Evolutionary conservation across 2,797 vertebrate species (phyloP).

Genomic region (Rhinoraja longicauda): DNA sequence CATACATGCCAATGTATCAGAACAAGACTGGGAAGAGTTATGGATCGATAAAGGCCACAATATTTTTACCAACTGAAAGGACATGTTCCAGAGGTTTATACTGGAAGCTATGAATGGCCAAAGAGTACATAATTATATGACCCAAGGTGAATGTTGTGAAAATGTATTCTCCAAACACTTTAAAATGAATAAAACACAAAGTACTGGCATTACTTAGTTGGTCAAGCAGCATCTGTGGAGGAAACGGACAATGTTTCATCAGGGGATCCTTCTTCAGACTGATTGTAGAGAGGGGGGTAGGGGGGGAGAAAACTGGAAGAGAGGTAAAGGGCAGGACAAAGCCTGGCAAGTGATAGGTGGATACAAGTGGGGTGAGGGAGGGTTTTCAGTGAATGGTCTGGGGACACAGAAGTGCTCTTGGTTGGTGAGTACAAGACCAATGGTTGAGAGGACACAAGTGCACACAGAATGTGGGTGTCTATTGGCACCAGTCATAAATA

Average conservation of each 20-base stretch:
- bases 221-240: too few relatives aligned
- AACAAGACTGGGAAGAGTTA: not conserved
- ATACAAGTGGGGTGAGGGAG: too few relatives aligned
- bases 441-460: not conserved
- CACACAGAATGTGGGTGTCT: not conserved
- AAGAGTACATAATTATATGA: not conserved
- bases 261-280: too few relatives aligned
- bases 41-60: not conserved
- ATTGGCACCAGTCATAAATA: too few relatives aligned
- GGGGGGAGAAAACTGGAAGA: too few relatives aligned
- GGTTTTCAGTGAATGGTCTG: not conserved
- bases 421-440: not conserved
- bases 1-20: not conserved
- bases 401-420: not conserved
- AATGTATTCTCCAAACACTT: not conserved
- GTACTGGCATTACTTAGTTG: too few relatives aligned
- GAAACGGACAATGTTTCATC: too few relatives aligned
- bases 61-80: not conserved
- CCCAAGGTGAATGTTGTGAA: not conserved
- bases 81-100: not conserved
- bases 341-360: too few relatives aligned
- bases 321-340: too few relatives aligned
- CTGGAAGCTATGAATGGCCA: too few relatives aligned
- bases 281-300: too few relatives aligned
- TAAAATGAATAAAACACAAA: not conserved